Conservation (phyloP, 2,113 vertebrate species). For the Crotophaga sulcirostris region DNA sequence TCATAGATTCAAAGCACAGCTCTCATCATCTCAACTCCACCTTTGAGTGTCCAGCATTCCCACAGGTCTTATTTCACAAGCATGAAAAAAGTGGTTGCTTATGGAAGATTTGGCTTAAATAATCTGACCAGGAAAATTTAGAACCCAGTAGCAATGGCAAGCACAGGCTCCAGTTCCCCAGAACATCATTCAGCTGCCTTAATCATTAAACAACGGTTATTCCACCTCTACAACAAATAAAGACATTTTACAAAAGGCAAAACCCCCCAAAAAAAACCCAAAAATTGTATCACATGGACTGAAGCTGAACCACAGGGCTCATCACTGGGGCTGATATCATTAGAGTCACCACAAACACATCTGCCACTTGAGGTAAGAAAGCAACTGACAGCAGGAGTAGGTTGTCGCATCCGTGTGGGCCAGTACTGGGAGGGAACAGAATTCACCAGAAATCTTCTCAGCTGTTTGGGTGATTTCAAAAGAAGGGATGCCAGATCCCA, state of each 20-base stretch:
- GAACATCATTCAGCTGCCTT: neutral
- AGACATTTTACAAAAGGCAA: neutral
- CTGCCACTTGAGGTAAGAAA: neutral
- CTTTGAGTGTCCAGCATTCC: neutral
- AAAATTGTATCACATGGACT: neutral
- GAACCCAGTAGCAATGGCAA: neutral
- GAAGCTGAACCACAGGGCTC: neutral
- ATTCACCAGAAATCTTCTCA: neutral
- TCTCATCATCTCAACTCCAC: neutral
- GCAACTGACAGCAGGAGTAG: neutral
- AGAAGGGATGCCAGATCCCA: neutral
- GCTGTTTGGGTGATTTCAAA: neutral
- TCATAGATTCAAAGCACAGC: neutral
- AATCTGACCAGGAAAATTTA: neutral
- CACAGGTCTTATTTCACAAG: neutral
- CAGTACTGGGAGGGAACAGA: neutral
- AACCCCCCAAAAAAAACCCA: rapidly evolving
- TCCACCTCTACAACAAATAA: neutral
- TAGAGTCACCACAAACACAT: neutral
- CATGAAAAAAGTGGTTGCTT: neutral
- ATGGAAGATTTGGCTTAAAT: neutral
- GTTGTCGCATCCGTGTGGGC: neutral
- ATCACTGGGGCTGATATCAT: neutral
- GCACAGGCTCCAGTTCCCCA: neutral
- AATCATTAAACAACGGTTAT: neutral